phyloP scores from a whole-genome alignment of 2,888 invertebrate species.

The Bursaphelenchus okinawaensis region DNA sequence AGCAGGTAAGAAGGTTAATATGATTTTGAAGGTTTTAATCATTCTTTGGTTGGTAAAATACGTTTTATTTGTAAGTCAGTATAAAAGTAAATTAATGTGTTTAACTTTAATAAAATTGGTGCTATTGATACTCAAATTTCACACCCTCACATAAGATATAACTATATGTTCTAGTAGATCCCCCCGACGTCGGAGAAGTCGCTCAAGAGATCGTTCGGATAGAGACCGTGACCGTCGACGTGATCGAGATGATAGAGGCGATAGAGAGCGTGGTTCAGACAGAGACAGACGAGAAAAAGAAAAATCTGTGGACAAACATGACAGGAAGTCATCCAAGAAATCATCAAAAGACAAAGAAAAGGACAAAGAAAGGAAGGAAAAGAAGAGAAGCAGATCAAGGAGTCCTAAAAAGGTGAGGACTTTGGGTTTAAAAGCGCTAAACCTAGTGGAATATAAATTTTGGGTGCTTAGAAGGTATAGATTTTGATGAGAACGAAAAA shows the following conservation, averaged over 20 bases:
- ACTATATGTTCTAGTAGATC: background rate
- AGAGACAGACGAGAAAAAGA: slow-evolving; percentile 23
- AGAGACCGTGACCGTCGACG: slow-evolving; percentile 24
- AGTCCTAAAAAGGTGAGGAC: slow-evolving; percentile 24
- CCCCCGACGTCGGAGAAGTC: slow-evolving; percentile 16
- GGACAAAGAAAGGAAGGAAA: slow-evolving; percentile 20
- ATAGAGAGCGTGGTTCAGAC: slow-evolving; percentile 18
- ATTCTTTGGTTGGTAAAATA: no score
- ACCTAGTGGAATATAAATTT: no score
- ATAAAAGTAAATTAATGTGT: no score
- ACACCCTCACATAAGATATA: no score
- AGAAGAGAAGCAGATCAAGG: slow-evolving; percentile 23
- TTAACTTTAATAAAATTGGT: no score
- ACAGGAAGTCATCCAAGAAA: slow-evolving; percentile 8
- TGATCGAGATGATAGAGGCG: slow-evolving; percentile 19
- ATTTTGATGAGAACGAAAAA: no score
- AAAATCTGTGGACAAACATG: slow-evolving; percentile 11
- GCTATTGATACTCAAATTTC: no score
- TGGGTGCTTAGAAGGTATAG: no score
- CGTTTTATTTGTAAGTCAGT: no score
- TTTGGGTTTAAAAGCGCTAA: no score
- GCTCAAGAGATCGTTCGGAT: slow-evolving; percentile 21
- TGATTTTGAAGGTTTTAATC: no score
- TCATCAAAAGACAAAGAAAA: slow-evolving; percentile 9
- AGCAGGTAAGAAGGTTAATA: slow-evolving; percentile 4